Conservation (phyloP, 2,888 invertebrate species). For the Proisotoma minuta region DNA sequence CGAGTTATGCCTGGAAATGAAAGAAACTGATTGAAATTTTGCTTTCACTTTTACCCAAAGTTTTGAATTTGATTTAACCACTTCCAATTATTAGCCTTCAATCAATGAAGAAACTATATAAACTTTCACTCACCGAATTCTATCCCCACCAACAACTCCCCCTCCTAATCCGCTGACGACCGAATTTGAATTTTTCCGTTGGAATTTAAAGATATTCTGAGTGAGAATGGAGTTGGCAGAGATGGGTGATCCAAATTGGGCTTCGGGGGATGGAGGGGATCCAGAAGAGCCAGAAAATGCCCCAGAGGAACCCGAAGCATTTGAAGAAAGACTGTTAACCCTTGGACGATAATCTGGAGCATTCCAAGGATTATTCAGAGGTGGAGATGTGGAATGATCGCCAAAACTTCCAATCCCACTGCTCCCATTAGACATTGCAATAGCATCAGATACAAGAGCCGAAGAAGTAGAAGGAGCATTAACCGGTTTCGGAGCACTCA, state of each 20-base stretch:
- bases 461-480: constrained; percentile 38
- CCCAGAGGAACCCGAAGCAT: constrained; percentile 50
- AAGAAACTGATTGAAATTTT: too few species aligned
- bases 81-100: too few species aligned
- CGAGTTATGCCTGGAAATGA: constrained; percentile 66
- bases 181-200: constrained; percentile 38
- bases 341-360: constrained; percentile 45
- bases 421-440: not conserved
- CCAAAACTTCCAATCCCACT: constrained; percentile 3
- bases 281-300: constrained; percentile 48
- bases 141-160: constrained; percentile 17
- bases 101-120: too few species aligned
- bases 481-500: constrained; percentile 45
- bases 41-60: too few species aligned
- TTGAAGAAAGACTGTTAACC: constrained; percentile 51
- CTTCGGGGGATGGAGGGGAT: constrained; percentile 40
- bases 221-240: constrained; percentile 12
- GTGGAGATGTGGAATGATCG: constrained; percentile 63
- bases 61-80: not conserved
- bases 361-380: constrained; percentile 60
- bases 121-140: constrained; percentile 34
- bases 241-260: constrained; percentile 24
- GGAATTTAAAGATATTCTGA: constrained; percentile 33
- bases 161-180: too few species aligned
- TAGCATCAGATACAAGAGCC: not conserved